Evolutionary conservation across 1,140 invertebrate genomes (phyloP).

Genomic region (Idris sp.): DNA sequence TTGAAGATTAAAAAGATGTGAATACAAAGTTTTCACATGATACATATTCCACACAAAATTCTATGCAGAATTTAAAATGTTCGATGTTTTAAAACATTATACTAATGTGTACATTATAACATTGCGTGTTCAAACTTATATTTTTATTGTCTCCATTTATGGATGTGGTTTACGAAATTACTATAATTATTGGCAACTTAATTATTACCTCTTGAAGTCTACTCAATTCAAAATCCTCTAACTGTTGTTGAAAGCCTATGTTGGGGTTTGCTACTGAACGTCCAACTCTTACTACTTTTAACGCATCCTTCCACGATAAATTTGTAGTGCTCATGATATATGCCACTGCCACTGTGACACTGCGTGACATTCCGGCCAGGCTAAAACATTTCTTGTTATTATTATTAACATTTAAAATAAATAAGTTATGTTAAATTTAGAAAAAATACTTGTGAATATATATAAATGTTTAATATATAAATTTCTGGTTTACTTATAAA

Average conservation of each 20-base stretch:
- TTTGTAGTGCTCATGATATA: slow-evolving; percentile 96
- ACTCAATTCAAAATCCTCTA: slow-evolving; percentile 93
- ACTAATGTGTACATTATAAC: no score
- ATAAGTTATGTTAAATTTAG: no score
- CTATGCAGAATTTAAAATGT: no score
- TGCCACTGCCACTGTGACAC: slow-evolving; percentile 95
- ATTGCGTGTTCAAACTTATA: no score
- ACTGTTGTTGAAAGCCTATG: slow-evolving; percentile 94
- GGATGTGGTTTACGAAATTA: neutral
- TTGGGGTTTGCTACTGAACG: slow-evolving; percentile 96
- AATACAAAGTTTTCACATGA: no score
- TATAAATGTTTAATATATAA: neutral
- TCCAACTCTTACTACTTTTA: slow-evolving; percentile 94
- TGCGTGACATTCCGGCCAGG: slow-evolving; percentile 96
- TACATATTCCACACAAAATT: no score
- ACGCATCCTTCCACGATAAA: slow-evolving; percentile 93
- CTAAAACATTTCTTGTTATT: slow-evolving; percentile 75
- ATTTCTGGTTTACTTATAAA: no score
- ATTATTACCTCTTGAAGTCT: slow-evolving; percentile 85
- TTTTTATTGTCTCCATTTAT: no score
- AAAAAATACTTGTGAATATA: neutral
- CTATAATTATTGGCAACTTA: neutral
- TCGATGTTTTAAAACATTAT: no score
- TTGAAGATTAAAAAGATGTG: no score
- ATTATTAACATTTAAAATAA: no score